Conservation (phyloP, 2,113 vertebrate species). For the Columba janthina region DNA sequence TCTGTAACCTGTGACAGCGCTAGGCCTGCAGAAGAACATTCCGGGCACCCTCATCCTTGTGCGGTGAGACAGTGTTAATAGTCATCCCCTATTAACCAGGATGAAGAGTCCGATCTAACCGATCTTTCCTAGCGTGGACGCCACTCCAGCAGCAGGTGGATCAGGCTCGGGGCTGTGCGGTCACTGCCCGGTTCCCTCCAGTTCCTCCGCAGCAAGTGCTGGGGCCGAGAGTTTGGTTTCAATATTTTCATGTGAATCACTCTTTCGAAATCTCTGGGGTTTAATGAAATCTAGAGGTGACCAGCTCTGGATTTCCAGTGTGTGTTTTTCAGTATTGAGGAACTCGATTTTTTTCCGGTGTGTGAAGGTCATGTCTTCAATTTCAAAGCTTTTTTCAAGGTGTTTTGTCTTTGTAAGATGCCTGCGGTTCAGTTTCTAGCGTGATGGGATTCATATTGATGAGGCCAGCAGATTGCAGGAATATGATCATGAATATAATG, state of each 20-base stretch:
- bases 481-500: not conserved
- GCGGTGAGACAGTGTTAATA: not conserved
- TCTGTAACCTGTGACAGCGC: not conserved
- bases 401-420: not conserved
- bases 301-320: not conserved
- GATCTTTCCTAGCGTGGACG: not conserved
- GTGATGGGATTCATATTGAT: conserved; percentile 3
- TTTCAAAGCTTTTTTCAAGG: not conserved
- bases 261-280: not conserved
- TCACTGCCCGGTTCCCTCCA: not conserved
- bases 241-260: not conserved
- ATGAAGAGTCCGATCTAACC: conserved; percentile 6
- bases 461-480: conserved; percentile 29
- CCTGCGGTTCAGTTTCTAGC: not conserved
- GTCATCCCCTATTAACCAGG: not conserved
- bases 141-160: not conserved
- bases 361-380: not conserved
- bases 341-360: not conserved
- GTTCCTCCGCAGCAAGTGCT: not conserved
- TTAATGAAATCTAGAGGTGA: not conserved
- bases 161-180: not conserved
- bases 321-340: not conserved
- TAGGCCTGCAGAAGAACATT: not conserved
- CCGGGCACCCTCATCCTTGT: not conserved
- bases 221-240: not conserved